Base-by-base conservation (phyloP, 2,888 invertebrate species). In the Galerucella calmariensis region DNA sequence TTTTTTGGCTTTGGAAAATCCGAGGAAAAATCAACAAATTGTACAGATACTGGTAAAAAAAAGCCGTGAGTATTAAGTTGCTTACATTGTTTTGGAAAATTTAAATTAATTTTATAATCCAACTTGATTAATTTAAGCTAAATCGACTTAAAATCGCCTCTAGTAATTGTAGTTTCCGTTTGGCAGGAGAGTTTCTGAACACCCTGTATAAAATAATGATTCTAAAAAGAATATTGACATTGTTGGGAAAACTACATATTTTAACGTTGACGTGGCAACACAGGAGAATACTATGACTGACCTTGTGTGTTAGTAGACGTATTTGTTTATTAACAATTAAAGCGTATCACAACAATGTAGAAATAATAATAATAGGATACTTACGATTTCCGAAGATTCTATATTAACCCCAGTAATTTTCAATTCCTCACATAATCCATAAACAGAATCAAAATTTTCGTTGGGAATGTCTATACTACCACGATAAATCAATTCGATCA, bases 401-500 rank as follows among this genome's bases (percentile, higher is more conserved):
- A 79, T 78, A 9, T 81, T 75, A 27, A 84, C 79, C 35, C 92
- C 93, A 79, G 91, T 88, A 72, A 93, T 91, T 85, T 92, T 92
- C 69, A 93, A 85, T 81, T 93, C 93, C 4, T 91, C 91, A 0
- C 92, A 92, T 48, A 92, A 91, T 81, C 91, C 91, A 87, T 92
- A 91, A 70, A 93, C 83, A 0, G 91, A 90, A 77, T 92, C 91
- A 48, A 92, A 85, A 81, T 91, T 90, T 79, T 91, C 88, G 76
- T 91, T 91, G 67, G 91, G 90, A 8, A 93, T 91, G 81, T 92
- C 92, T 75, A 92, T 92, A 2, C 90, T 91, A 0, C 93, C 93
- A 79, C 91, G 91, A 86, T 93, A 93, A 91, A 93, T 93, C 78
- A 93, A 92, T 84, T 92, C 92, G n/a, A 82, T 59, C 56, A 93